Evolutionary conservation across 2,113 vertebrate genomes (phyloP).

Genomic region (Brachyistius frenatus): DNA sequence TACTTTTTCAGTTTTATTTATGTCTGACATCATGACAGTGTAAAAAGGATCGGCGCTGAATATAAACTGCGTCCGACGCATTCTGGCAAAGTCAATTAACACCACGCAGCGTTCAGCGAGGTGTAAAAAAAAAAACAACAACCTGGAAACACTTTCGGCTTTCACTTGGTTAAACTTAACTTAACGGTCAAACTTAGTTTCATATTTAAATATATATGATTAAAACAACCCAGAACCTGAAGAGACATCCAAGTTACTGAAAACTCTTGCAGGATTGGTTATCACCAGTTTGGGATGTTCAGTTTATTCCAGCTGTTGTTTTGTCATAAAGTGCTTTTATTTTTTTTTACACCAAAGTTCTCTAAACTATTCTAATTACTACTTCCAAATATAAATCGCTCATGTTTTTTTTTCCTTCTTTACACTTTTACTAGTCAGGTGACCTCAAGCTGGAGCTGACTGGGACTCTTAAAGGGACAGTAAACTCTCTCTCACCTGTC

Average conservation of each 20-base stretch:
- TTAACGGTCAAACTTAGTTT: neutral
- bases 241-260: neutral
- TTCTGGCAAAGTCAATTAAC: constrained; percentile 28
- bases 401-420: too few relatives aligned
- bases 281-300: neutral
- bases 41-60: constrained; percentile 1
- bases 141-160: constrained; percentile 33
- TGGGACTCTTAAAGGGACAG: too few relatives aligned
- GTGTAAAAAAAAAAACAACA: neutral
- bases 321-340: neutral
- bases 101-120: neutral
- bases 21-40: neutral
- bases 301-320: neutral
- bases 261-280: neutral
- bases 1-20: constrained; percentile 20
- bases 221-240: neutral
- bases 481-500: constrained; percentile 68
- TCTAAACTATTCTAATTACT: too few relatives aligned
- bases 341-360: too few relatives aligned
- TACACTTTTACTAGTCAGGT: neutral
- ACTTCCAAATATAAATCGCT: too few relatives aligned
- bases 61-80: neutral
- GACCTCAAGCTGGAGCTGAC: too few relatives aligned
- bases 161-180: constrained; percentile 26
- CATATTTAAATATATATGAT: constrained; percentile 17